These are phyloP conservation scores for Osmoderma eremita DNA, from an alignment of 2,888 invertebrate species.

Conservation along the genomic window DNA sequence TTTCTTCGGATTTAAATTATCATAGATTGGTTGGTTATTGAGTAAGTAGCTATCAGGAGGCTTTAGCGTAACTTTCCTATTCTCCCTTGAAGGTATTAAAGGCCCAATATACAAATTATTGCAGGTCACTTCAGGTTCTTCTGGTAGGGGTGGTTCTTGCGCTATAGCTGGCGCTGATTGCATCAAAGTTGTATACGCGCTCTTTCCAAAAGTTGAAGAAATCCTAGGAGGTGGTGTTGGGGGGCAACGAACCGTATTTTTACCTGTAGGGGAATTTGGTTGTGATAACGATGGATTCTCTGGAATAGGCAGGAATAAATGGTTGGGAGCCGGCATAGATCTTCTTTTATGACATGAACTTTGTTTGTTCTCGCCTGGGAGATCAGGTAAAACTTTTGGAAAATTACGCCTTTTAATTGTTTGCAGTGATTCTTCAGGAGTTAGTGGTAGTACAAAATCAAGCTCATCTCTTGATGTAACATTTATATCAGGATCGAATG, in stretches of 20 bases:
- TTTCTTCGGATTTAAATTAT: slow-evolving; percentile 61
- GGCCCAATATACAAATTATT: slow-evolving; percentile 69
- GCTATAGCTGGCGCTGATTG: slow-evolving; percentile 65
- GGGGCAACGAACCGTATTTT: slow-evolving; percentile 63
- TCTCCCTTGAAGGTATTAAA: slow-evolving; percentile 63
- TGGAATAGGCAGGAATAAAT: slow-evolving; percentile 56
- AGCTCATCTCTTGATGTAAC: slow-evolving; percentile 74
- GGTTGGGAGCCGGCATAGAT: slow-evolving; percentile 70
- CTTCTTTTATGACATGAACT: slow-evolving; percentile 66
- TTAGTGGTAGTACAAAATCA: slow-evolving; percentile 63
- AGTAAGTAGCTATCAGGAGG: slow-evolving; percentile 48
- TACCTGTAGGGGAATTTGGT: slow-evolving; percentile 57
- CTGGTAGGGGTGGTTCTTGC: slow-evolving; percentile 63
- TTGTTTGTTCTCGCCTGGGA: slow-evolving; percentile 64
- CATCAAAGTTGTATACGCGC: slow-evolving; percentile 67
- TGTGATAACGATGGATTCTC: slow-evolving; percentile 56
- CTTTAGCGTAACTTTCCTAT: slow-evolving; percentile 47
- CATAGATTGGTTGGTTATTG: slow-evolving; percentile 58
- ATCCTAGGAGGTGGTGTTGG: slow-evolving; percentile 77
- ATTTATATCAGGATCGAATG: slow-evolving; percentile 70
- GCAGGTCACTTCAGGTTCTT: slow-evolving; percentile 66
- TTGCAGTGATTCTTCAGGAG: slow-evolving; percentile 76
- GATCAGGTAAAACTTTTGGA: slow-evolving; percentile 87
- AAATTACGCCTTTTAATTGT: slow-evolving; percentile 82
- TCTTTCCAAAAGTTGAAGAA: slow-evolving; percentile 68